phyloP scores from a whole-genome alignment of 1,140 invertebrate species.

The Pogonomyrmex californicus region DNA sequence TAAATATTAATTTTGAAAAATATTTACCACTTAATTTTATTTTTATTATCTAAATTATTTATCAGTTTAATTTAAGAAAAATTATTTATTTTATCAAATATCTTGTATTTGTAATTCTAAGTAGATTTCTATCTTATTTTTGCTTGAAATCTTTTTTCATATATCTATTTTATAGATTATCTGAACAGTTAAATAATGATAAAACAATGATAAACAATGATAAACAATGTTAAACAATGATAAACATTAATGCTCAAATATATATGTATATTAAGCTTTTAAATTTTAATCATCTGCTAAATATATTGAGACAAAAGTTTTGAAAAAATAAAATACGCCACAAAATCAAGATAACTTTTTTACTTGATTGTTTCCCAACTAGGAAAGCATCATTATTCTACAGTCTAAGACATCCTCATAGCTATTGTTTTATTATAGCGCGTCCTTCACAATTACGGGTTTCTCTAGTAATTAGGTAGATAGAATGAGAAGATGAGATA shows the following conservation, averaged over 20 bases:
- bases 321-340: constrained; percentile 4
- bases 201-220: too few species aligned
- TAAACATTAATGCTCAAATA: neutral
- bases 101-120: neutral
- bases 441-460: constrained; percentile 55
- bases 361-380: constrained; percentile 46
- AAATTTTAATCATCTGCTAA: neutral
- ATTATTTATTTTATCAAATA: neutral
- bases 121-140: neutral
- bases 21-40: neutral
- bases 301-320: neutral
- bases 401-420: constrained; percentile 51
- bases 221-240: too few species aligned
- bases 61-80: neutral
- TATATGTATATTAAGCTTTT: neutral
- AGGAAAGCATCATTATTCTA: constrained; percentile 47
- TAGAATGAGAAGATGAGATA: neutral
- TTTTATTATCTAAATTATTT: neutral
- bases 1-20: neutral
- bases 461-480: constrained; percentile 51
- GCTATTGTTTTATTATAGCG: constrained; percentile 58
- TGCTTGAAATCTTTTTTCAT: neutral
- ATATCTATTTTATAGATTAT: neutral
- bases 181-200: neutral
- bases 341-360: constrained; percentile 53